phyloP scores from a whole-genome alignment of 2,797 vertebrate genomes.

The Remorina albescens region DNA sequence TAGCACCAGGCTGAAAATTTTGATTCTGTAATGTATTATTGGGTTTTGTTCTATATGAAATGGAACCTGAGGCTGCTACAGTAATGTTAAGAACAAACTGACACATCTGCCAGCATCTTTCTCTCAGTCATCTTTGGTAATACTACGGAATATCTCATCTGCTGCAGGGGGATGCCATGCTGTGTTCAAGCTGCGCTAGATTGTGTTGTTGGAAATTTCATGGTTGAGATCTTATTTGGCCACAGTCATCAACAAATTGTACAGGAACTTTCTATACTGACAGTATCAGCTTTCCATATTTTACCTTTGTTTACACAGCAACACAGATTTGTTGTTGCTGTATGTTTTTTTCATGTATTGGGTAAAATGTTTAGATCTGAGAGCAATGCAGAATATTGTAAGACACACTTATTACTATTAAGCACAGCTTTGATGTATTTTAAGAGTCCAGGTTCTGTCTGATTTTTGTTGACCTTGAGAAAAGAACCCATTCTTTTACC shows the following conservation, averaged over 20 bases:
- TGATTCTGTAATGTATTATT: not conserved
- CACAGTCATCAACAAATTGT: not conserved
- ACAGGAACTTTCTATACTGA: not conserved
- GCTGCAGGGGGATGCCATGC: not conserved
- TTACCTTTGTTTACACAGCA: conserved; percentile 10
- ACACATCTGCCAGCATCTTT: conserved; percentile 1
- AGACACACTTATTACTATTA: conserved; percentile 31
- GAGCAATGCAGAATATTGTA: conserved; percentile 13
- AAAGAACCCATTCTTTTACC: conserved; percentile 14
- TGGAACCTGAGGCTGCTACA: not conserved
- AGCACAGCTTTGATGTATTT: conserved; percentile 27
- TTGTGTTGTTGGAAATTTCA: not conserved
- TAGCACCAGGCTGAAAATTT: not conserved
- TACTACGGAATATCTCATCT: conserved; percentile 5
- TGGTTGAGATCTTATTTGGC: not conserved
- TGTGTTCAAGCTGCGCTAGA: not conserved
- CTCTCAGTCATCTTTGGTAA: conserved; percentile 9
- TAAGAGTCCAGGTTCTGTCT: conserved; percentile 26
- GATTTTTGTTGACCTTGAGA: conserved; percentile 38
- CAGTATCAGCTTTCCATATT: conserved; percentile 2
- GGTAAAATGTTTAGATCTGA: conserved; percentile 32
- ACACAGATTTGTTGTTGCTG: not conserved
- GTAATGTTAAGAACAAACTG: not conserved
- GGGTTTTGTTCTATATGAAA: not conserved
- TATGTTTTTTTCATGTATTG: conserved; percentile 12